Conservation (phyloP, 1,140 invertebrate genomes). For the Rhagoletis zephyria region DNA sequence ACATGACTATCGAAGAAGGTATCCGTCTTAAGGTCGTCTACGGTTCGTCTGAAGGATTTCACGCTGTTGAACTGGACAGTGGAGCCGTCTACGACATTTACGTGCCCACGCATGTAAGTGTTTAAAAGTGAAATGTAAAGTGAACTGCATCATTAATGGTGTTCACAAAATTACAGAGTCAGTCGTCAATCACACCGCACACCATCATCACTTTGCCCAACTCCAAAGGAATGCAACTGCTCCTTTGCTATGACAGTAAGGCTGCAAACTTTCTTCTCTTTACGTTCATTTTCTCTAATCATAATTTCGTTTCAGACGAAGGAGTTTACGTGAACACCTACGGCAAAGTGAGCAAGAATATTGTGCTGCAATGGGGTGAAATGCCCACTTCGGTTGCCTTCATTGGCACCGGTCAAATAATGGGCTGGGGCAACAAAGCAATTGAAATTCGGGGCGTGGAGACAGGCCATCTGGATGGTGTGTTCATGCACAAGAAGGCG, state of each 20-base stretch:
- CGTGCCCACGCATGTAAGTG: slow-evolving; percentile 94
- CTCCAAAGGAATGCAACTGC: slow-evolving; percentile 96
- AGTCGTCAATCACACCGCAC: slow-evolving; percentile 95
- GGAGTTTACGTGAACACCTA: too few relatives aligned
- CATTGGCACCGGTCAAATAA: slow-evolving; percentile 98
- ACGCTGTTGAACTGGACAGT: slow-evolving; percentile 98
- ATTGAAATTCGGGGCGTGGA: slow-evolving; percentile 96
- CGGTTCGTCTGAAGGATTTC: slow-evolving; percentile 97
- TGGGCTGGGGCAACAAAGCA: slow-evolving; percentile 99
- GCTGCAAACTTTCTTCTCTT: too few relatives aligned
- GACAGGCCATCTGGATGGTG: slow-evolving; percentile 97
- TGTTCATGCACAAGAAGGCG: slow-evolving; percentile 99
- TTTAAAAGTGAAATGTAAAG: too few relatives aligned
- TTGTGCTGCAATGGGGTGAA: slow-evolving; percentile 94
- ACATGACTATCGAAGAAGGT: slow-evolving; percentile 98
- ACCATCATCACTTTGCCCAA: slow-evolving; percentile 99
- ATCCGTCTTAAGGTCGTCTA: slow-evolving; percentile 98
- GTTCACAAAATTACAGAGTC: slow-evolving; percentile 88
- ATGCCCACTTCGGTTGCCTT: slow-evolving; percentile 98
- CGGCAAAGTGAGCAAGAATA: too few relatives aligned
- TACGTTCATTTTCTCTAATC: too few relatives aligned
- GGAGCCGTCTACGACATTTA: slow-evolving; percentile 98
- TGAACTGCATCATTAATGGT: too few relatives aligned
- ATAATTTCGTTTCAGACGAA: too few relatives aligned
- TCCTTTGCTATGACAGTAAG: slow-evolving; percentile 99